phyloP scores from a whole-genome alignment of 1,140 invertebrate species.

The Drosophila santomea region DNA sequence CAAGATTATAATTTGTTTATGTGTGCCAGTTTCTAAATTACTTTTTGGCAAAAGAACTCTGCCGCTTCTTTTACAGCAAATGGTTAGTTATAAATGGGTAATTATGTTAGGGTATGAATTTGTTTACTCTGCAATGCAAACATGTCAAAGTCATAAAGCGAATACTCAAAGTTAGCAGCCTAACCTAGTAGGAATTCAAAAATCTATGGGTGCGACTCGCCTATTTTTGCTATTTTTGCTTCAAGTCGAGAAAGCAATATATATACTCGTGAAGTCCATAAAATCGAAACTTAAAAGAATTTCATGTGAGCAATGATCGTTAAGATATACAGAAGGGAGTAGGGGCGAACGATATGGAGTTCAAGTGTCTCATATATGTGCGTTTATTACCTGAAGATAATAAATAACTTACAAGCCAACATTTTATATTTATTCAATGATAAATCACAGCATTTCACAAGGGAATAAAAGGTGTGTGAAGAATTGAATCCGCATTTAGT shows the following conservation, averaged over 20 bases:
- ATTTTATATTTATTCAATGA: constrained; percentile 1
- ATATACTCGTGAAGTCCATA: background rate
- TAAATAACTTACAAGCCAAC: background rate
- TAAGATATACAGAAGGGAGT: background rate
- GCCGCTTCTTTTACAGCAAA: background rate
- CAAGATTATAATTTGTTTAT: background rate
- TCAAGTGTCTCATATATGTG: background rate
- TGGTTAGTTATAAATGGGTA: too few relatives aligned
- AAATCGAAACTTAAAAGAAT: background rate
- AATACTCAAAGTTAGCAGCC: too few relatives aligned
- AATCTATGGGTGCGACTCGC: too few relatives aligned
- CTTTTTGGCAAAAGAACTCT: background rate
- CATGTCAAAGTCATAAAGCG: too few relatives aligned
- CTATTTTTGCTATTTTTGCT: background rate
- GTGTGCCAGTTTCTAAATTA: too few relatives aligned
- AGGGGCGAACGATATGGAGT: background rate
- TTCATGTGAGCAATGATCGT: constrained; percentile 1
- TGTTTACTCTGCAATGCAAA: too few relatives aligned
- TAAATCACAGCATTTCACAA: background rate
- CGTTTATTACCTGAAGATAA: background rate
- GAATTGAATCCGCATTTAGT: constrained; percentile 12
- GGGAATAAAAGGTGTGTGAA: constrained; percentile 10
- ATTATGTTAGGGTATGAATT: too few relatives aligned
- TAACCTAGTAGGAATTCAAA: too few relatives aligned
- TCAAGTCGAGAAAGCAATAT: background rate